Percentiles rank a stretch among this genome's conserved stretches.
Conservation (phyloP, 37 sponge, comb jelly and placozoan genomes). For the Agelas oroides region DNA sequence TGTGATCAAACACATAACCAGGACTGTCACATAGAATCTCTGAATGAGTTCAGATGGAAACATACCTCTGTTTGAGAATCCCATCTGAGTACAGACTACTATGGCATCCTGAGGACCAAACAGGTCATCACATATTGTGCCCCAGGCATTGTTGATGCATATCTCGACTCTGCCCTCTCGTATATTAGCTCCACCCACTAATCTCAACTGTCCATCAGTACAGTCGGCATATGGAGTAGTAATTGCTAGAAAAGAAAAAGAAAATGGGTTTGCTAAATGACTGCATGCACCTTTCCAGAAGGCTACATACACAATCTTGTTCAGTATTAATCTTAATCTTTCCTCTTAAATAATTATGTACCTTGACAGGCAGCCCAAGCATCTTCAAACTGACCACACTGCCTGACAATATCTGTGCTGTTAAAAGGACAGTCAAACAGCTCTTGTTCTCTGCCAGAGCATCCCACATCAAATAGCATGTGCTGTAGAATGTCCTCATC, state of each 20-base stretch:
- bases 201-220: constrained; percentile 33
- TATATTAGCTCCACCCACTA: constrained; percentile 21
- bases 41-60: no score
- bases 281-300: no score
- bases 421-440: constrained; percentile 18
- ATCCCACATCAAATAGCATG: background rate
- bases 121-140: constrained; percentile 23
- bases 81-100: constrained; percentile 48
- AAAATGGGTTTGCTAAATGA: no score
- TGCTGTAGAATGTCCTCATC: background rate
- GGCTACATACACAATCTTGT: no score
- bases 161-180: constrained; percentile 42
- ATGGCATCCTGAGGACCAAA: constrained; percentile 39
- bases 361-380: no score
- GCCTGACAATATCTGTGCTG: background rate
- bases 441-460: background rate
- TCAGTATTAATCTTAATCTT: no score
- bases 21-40: no score
- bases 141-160: constrained; percentile 59
- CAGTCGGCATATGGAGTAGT: background rate
- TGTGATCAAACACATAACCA: no score
- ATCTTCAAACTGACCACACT: no score
- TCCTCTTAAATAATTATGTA: no score
- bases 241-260: no score
- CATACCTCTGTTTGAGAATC: constrained; percentile 18